Conservation (phyloP, 2,888 invertebrate species). For the Rapana venosa region DNA sequence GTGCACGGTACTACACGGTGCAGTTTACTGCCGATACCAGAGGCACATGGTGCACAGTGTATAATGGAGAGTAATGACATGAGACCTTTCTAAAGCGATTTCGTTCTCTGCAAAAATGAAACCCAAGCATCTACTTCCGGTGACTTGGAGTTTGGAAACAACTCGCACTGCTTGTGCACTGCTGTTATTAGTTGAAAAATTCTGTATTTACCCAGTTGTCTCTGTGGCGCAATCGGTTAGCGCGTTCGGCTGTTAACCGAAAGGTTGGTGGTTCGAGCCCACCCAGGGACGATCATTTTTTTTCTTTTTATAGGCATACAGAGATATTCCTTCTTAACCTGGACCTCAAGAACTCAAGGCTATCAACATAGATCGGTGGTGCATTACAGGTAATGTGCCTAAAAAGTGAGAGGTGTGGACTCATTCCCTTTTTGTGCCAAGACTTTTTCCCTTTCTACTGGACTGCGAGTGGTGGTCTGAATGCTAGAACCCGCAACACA, state of each 20-base stretch:
- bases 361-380: too few species aligned
- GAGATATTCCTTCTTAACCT: too few species aligned
- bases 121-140: background rate
- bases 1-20: background rate
- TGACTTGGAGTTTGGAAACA: background rate
- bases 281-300: constrained; percentile 56
- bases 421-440: too few species aligned
- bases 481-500: too few species aligned
- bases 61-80: background rate
- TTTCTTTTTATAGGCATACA: too few species aligned
- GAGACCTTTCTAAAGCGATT: background rate
- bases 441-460: too few species aligned
- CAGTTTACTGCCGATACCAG: constrained; percentile 17
- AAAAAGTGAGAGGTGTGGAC: too few species aligned
- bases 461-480: too few species aligned
- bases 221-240: constrained; percentile 63
- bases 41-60: constrained; percentile 18
- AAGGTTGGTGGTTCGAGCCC: constrained; percentile 63
- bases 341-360: too few species aligned
- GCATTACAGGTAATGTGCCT: too few species aligned
- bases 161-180: too few species aligned
- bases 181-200: too few species aligned
- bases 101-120: background rate
- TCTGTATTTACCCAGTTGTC: constrained; percentile 29
- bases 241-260: constrained; percentile 63